Percentiles rank a stretch among this genome's conserved stretches.
phyloP scores from a whole-genome alignment of 2,797 vertebrate species.

The Poeciliopsis gracilis region DNA sequence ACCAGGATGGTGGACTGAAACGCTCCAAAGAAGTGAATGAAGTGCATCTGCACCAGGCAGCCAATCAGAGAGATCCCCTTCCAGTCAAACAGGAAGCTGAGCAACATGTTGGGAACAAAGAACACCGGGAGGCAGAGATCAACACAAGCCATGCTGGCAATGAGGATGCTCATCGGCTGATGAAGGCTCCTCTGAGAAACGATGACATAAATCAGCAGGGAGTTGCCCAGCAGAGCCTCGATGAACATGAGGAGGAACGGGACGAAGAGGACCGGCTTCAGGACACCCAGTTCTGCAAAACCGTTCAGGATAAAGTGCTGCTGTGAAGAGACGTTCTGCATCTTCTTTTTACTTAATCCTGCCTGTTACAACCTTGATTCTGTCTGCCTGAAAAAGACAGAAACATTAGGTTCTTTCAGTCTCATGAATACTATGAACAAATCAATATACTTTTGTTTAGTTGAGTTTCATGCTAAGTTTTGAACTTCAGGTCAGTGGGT shows the following conservation, averaged over 20 bases:
- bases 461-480: neutral
- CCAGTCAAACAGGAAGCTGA: constrained; percentile 65
- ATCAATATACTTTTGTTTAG: neutral
- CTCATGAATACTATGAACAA: neutral
- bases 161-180: constrained; percentile 77
- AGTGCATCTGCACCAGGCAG: constrained; percentile 66
- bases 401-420: neutral
- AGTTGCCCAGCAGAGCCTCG: constrained; percentile 59
- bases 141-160: constrained; percentile 56
- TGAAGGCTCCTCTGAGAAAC: constrained; percentile 54
- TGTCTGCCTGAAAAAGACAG: neutral
- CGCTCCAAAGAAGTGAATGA: constrained; percentile 43
- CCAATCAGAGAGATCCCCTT: constrained; percentile 55
- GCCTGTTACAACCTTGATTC: neutral
- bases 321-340: constrained; percentile 43
- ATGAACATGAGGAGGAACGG: constrained; percentile 46
- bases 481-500: neutral
- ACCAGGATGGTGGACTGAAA: constrained; percentile 77
- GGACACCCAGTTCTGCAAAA: constrained; percentile 34
- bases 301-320: constrained; percentile 36
- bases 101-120: constrained; percentile 65
- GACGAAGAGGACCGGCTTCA: constrained; percentile 57
- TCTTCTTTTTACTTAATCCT: constrained; percentile 13
- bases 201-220: constrained; percentile 61
- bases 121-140: constrained; percentile 64